Percentiles rank a stretch among this genome's conserved stretches.
Conservation (phyloP, 2,888 invertebrate species). For the Lamellibrachia satsuma region DNA sequence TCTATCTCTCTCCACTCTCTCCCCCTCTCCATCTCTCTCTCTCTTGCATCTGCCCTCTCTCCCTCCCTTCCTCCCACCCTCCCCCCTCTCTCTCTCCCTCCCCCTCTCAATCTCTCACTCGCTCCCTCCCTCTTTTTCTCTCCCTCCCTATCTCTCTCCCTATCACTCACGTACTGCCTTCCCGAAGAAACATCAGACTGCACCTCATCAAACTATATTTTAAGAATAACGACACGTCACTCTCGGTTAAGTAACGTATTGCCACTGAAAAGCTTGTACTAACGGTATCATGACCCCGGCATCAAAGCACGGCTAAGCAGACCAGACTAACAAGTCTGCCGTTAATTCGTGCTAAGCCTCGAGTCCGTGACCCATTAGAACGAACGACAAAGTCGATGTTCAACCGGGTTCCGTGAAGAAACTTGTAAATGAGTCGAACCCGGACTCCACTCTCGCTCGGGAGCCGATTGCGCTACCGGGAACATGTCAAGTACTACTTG, state of each 20-base stretch:
- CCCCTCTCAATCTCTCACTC: conserved; percentile 20
- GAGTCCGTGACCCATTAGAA: background rate
- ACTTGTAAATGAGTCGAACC: background rate
- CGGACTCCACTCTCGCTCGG: background rate
- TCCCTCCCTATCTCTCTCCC: conserved; percentile 29
- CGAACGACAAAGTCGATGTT: background rate
- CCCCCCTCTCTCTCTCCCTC: conserved; percentile 1
- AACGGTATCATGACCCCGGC: background rate
- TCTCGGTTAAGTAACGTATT: too few relatives aligned
- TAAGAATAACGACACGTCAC: background rate
- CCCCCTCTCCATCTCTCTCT: background rate
- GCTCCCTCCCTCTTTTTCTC: conserved; percentile 29
- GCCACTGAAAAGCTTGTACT: too few relatives aligned
- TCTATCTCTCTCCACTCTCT: background rate
- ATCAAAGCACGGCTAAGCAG: background rate
- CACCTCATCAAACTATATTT: background rate
- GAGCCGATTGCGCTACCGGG: background rate
- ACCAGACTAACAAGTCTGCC: background rate
- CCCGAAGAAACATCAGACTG: background rate
- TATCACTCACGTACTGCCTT: too few relatives aligned
- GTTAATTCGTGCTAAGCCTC: background rate
- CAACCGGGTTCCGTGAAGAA: background rate
- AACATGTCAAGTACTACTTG: background rate
- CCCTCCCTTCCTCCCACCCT: background rate
- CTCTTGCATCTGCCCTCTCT: background rate